These are phyloP conservation scores for Sebastes minor DNA, from an alignment of 2,797 vertebrate species.

Conservation along the genomic window DNA sequence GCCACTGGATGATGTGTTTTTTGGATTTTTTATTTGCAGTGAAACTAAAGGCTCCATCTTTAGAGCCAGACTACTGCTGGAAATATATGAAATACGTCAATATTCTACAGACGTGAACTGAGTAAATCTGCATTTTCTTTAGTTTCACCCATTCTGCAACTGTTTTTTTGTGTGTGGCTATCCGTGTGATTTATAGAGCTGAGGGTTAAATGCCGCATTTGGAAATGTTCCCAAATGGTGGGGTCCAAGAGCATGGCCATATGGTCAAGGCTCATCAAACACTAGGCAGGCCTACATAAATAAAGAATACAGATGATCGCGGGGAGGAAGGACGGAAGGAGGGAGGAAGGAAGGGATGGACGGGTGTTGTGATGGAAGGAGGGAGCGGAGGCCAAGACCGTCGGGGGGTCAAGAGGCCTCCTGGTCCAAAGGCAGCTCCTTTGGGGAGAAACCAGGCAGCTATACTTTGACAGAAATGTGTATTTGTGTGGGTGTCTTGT, in stretches of 20 bases:
- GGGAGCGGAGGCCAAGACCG: constrained; percentile 47
- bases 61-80: neutral
- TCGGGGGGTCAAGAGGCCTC: constrained; percentile 46
- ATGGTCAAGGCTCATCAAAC: constrained; percentile 79
- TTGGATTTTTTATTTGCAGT: neutral
- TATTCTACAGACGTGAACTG: neutral
- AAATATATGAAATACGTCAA: neutral
- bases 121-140: neutral
- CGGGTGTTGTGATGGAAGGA: constrained; percentile 53
- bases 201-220: constrained; percentile 59
- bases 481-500: neutral
- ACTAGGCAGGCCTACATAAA: constrained; percentile 68
- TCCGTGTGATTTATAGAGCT: constrained; percentile 49
- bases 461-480: neutral
- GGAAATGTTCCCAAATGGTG: constrained; percentile 68
- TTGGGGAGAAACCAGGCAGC: constrained; percentile 1
- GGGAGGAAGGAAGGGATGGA: constrained; percentile 30
- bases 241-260: constrained; percentile 73
- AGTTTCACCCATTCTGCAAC: neutral
- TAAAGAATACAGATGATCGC: constrained; percentile 72
- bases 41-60: neutral
- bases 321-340: constrained; percentile 32
- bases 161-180: constrained; percentile 37
- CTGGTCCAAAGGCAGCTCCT: constrained; percentile 35
- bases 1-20: neutral